Conservation (phyloP, 2,888 invertebrate species). For the Leucozona laternaria region DNA sequence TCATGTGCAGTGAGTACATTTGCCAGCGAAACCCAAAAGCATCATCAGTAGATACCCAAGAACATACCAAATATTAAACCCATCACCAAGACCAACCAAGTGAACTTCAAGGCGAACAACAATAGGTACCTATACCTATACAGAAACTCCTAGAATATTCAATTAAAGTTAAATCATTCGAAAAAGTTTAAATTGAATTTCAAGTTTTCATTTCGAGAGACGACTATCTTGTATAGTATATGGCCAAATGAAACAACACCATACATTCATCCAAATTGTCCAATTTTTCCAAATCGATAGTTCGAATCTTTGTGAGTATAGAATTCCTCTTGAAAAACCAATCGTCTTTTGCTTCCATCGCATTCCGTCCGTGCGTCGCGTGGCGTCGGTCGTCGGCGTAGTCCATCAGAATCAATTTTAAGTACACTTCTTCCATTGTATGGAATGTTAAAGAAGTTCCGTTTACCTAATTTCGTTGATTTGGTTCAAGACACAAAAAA, state of each 20-base stretch:
- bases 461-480: constrained; percentile 64
- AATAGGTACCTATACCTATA: neutral
- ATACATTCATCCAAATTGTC: constrained; percentile 43
- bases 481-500: constrained; percentile 3
- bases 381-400: neutral
- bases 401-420: constrained; percentile 21
- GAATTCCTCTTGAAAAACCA: neutral
- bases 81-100: neutral
- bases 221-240: neutral
- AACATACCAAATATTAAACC: neutral
- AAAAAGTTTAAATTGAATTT: constrained; percentile 73
- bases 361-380: too few species aligned
- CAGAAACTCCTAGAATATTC: constrained; percentile 37
- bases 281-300: constrained; percentile 34
- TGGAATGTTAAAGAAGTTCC: constrained; percentile 58
- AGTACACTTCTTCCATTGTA: constrained; percentile 24
- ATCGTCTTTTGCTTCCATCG: constrained; percentile 2
- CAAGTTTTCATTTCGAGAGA: constrained; percentile 45
- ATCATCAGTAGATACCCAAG: neutral
- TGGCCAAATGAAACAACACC: constrained; percentile 50
- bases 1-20: neutral
- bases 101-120: constrained; percentile 30
- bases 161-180: constrained; percentile 71
- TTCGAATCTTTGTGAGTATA: neutral
- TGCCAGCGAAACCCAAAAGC: neutral